Conservation (phyloP, 2,888 invertebrate species). For the Aplocera efformata region DNA sequence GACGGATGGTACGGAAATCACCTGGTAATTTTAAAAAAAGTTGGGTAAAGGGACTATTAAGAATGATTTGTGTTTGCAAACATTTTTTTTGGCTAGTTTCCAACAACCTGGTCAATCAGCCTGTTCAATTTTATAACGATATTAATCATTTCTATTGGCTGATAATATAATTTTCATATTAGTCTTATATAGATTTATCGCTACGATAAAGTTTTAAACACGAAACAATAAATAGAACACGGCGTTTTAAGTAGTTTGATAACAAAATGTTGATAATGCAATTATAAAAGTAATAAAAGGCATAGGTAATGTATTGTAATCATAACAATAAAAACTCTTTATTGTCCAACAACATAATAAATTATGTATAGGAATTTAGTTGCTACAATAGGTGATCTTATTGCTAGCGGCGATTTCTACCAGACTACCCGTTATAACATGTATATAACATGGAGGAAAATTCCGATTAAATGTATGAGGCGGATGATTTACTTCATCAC, state of each 20-base stretch:
- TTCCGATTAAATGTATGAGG: too few relatives aligned
- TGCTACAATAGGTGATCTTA: too few relatives aligned
- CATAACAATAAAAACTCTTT: too few relatives aligned
- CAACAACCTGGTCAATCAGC: slow-evolving; percentile 27
- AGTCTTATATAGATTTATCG: slow-evolving; percentile 15
- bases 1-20: too few relatives aligned
- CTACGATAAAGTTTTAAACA: slow-evolving; percentile 10
- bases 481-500: too few relatives aligned
- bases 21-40: slow-evolving; percentile 3
- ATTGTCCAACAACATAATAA: too few relatives aligned
- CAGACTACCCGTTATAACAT: too few relatives aligned
- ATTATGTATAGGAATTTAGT: too few relatives aligned
- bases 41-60: slow-evolving; percentile 6
- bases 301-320: too few relatives aligned
- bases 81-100: slow-evolving; percentile 28
- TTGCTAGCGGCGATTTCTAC: too few relatives aligned
- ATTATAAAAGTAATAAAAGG: too few relatives aligned
- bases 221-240: slow-evolving; percentile 30
- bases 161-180: slow-evolving; percentile 23
- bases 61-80: slow-evolving; percentile 20
- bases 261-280: slow-evolving; percentile 1
- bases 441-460: too few relatives aligned
- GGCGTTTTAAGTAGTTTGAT: slow-evolving; percentile 8
- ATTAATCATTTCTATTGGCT: slow-evolving; percentile 23
- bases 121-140: slow-evolving; percentile 21